A percentile compares a stretch with the other conserved stretches of the same genome.
Conservation (phyloP, 2,888 invertebrate species). For the Pammene aurita region DNA sequence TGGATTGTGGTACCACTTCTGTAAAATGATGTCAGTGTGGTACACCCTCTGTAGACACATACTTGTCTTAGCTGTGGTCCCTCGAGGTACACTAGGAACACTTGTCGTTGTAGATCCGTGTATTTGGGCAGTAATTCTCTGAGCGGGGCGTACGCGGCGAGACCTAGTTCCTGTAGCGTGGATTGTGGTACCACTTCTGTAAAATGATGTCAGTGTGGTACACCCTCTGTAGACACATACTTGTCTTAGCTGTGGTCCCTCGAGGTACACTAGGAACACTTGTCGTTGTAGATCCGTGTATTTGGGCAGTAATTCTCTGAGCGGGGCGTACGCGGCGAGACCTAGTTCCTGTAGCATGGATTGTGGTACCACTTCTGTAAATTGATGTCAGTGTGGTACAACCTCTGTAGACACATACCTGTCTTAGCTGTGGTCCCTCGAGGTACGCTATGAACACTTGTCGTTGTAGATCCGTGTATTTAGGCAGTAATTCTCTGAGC, state of each 20-base stretch:
- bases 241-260: no score
- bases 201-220: background rate
- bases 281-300: no score
- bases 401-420: slow-evolving; percentile 53
- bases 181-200: slow-evolving; percentile 56
- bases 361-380: no score
- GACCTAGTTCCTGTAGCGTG: slow-evolving; percentile 56
- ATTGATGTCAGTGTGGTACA: no score
- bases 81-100: no score
- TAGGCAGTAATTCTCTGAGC: slow-evolving; percentile 63
- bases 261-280: no score
- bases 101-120: no score
- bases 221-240: no score
- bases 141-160: slow-evolving; percentile 61
- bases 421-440: slow-evolving; percentile 58
- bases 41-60: background rate
- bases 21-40: no score
- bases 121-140: slow-evolving; percentile 48
- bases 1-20: background rate
- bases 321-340: no score
- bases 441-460: slow-evolving; percentile 59
- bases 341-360: no score
- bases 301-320: no score
- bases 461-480: slow-evolving; percentile 65
- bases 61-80: background rate